A percentile compares a stretch with the other conserved stretches of the same genome.
Conservation (phyloP, 2,888 invertebrate species). For the Eupsilia transversa region DNA sequence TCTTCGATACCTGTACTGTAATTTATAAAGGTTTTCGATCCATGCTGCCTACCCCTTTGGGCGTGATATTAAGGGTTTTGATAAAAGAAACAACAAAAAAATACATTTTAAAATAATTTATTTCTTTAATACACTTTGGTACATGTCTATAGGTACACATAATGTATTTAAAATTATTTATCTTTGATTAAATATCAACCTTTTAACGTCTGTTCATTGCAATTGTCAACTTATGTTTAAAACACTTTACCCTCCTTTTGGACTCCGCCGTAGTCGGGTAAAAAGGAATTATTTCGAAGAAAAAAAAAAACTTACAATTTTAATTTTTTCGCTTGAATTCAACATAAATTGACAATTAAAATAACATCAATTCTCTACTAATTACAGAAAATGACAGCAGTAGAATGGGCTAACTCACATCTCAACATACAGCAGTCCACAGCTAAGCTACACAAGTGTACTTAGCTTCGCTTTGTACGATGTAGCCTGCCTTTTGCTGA, state of each 20-base stretch:
- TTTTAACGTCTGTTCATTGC: conserved; percentile 14
- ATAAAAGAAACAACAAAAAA: conserved; percentile 33
- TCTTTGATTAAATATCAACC: conserved; percentile 60
- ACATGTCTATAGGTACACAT: conserved; percentile 71
- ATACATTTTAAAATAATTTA: conserved; percentile 78
- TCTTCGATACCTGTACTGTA: no score
- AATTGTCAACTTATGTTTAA: conserved; percentile 28
- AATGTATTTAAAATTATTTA: conserved; percentile 56
- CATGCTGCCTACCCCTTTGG: no score
- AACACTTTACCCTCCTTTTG: not conserved
- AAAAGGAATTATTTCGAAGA: not conserved
- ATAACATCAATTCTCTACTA: conserved; percentile 5
- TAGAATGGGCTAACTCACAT: not conserved
- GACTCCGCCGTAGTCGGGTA: not conserved
- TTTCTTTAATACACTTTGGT: conserved; percentile 77
- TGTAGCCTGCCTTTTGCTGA: no score
- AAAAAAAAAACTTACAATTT: not conserved
- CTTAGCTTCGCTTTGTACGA: no score
- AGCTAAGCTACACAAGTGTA: not conserved
- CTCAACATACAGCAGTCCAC: no score
- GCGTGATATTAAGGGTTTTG: no score
- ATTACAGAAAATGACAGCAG: not conserved
- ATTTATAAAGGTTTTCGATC: no score
- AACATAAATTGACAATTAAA: conserved; percentile 28
- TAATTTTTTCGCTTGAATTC: not conserved